Percentiles rank a stretch among this genome's conserved stretches.
Evolutionary conservation across 2,888 invertebrate genomes (phyloP).

Genomic region (Diabrotica balteata): DNA sequence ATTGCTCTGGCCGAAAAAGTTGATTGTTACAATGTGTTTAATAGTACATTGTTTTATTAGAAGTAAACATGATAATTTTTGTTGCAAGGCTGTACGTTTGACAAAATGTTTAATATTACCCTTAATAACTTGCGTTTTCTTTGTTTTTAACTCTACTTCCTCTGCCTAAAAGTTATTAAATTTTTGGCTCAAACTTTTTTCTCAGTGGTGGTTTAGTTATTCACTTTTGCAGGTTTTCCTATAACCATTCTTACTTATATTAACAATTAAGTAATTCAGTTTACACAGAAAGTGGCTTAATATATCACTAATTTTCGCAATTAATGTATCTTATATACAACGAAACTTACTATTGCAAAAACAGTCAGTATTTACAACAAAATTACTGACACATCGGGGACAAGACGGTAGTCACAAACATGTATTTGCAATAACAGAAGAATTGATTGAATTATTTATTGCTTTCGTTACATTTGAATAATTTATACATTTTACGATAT

Average conservation of each 20-base stretch:
- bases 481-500: constrained; percentile 16
- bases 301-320: neutral
- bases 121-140: too few species aligned
- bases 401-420: constrained; percentile 16
- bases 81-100: too few species aligned
- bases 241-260: neutral
- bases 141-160: too few species aligned
- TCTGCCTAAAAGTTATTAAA: too few species aligned
- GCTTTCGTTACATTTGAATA: constrained; percentile 14
- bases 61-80: too few species aligned
- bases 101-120: too few species aligned
- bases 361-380: constrained; percentile 20
- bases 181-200: too few species aligned
- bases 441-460: constrained; percentile 25
- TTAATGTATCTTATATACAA: neutral
- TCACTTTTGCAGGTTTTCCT: too few species aligned
- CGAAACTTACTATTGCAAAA: constrained; percentile 13
- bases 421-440: constrained; percentile 20
- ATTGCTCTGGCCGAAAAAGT: too few species aligned
- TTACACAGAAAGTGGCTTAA: neutral
- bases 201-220: too few species aligned
- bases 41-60: too few species aligned
- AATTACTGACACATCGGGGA: constrained; percentile 27
- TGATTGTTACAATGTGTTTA: too few species aligned
- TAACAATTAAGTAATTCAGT: neutral